A percentile compares a stretch with the other conserved stretches of the same genome.
These are phyloP conservation scores for Ceratitis capitata DNA, from an alignment of 1,140 invertebrate species.

Conservation along the genomic window DNA sequence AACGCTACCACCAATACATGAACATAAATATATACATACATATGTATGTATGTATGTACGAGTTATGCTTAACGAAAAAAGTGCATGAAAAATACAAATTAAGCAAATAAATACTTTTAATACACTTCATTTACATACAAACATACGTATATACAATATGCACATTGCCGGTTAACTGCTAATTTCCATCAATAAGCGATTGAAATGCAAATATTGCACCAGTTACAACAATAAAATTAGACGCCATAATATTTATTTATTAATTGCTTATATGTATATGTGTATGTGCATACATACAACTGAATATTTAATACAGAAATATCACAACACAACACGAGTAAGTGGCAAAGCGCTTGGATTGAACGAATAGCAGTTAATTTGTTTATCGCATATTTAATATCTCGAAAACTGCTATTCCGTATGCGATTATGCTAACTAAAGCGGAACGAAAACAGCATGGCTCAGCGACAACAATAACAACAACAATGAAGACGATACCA, in stretches of 20 bases:
- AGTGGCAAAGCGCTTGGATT: neutral
- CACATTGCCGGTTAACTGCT: neutral
- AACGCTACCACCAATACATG: neutral
- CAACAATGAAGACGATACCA: neutral
- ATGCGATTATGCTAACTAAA: neutral
- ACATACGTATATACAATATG: neutral
- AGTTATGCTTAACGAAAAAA: neutral
- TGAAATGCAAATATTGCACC: conserved; percentile 9
- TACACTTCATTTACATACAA: neutral
- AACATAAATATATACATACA: too few species aligned
- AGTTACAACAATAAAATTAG: conserved; percentile 5
- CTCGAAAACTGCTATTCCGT: neutral
- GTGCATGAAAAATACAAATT: neutral
- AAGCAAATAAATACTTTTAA: neutral
- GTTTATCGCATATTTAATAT: conserved; percentile 4
- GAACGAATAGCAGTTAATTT: conserved; percentile 2
- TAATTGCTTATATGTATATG: neutral
- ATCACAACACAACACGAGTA: neutral
- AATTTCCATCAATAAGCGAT: neutral
- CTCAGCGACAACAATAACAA: neutral
- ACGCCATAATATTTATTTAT: neutral
- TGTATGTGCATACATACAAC: neutral
- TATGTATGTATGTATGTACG: too few species aligned
- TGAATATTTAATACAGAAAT: neutral
- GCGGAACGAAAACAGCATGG: neutral